Evolutionary conservation across 2,888 invertebrate species (phyloP), one percentile per base, ranked within the genome.

Genomic region (Pollenia amentaria): DNA sequence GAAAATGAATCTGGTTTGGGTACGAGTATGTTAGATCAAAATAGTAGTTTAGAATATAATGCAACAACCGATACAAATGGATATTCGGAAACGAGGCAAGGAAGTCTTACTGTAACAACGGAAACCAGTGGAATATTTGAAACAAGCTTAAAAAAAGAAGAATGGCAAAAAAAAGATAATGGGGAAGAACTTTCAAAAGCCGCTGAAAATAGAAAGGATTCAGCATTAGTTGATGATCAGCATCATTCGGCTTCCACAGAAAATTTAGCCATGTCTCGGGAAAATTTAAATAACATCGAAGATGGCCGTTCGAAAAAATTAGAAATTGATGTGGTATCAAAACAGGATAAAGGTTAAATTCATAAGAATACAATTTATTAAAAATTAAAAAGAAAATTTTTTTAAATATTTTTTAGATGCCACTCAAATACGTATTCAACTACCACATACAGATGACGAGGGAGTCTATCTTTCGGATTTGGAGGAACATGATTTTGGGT

Each of bases 381-480:
- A 42, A 44, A 3, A 14, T 10, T 55, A 29, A 29, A 29, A 53
- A n/a, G 4, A 14, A 29, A 29, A 4, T 1, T 18, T 8, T 62
- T 38, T n/a, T 67, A 11, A n/a, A 40, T 57, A 16, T 57, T 40
- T 67, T 57, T 21, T 9, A 73, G 82, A 69, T 8, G 3, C n/a
- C 42, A 75, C 21, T n/a, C 88, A 90, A 69, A 76, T 90, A 40
- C 88, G 84, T 55, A 69, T 89, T 38, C 87, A 87, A 48, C 75
- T 91, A 21, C 89, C 90, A 48, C 87, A 88, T 73, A 53, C 86
- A 75, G 91, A 93, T 87, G 92, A 93, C 87, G 93, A 93, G 88
- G 93, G 93, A 83, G 90, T 93, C 81, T 91, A 89, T 82, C 91
- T 93, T 87, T 90, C 92, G 78, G 93, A 93, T 85, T 76, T 91